Conservation (phyloP, 2,113 vertebrate genomes). For the Xyrauchen texanus region DNA sequence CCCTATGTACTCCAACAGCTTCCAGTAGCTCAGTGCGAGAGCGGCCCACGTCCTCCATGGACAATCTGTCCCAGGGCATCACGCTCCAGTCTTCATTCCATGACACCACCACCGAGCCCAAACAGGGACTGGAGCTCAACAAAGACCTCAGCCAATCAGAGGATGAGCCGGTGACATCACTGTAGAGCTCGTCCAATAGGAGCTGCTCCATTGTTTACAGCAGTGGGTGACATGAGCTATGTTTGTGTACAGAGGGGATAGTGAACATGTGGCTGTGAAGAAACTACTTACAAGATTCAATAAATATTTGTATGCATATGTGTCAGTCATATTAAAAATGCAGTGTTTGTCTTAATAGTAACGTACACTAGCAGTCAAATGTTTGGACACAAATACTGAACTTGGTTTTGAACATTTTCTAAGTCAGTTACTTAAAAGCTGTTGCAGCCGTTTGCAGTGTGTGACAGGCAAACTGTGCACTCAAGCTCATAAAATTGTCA, state of each 20-base stretch:
- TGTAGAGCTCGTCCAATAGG: slow-evolving; percentile 29
- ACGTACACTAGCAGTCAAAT: no score
- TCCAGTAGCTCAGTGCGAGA: slow-evolving; percentile 44
- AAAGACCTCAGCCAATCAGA: slow-evolving; percentile 28
- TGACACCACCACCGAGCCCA: neutral
- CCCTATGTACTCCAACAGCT: slow-evolving; percentile 35
- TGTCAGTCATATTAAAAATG: neutral
- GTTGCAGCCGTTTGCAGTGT: slow-evolving; percentile 2
- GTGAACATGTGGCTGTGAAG: neutral
- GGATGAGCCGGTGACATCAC: slow-evolving; percentile 50
- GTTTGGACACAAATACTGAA: no score
- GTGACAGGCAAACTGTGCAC: neutral
- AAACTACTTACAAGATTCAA: neutral
- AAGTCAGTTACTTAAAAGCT: neutral
- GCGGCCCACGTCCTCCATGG: slow-evolving; percentile 55
- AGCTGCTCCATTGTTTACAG: slow-evolving; percentile 31
- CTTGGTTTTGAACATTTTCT: neutral
- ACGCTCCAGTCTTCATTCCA: neutral
- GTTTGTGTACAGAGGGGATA: neutral
- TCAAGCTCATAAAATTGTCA: slow-evolving; percentile 3
- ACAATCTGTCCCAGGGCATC: slow-evolving; percentile 1
- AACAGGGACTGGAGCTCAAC: neutral
- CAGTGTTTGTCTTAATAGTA: neutral
- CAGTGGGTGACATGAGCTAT: neutral
- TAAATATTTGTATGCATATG: neutral